These are phyloP conservation scores for Pherbina coryleti DNA, from an alignment of 2,888 invertebrate genomes.

Conservation along the genomic window DNA sequence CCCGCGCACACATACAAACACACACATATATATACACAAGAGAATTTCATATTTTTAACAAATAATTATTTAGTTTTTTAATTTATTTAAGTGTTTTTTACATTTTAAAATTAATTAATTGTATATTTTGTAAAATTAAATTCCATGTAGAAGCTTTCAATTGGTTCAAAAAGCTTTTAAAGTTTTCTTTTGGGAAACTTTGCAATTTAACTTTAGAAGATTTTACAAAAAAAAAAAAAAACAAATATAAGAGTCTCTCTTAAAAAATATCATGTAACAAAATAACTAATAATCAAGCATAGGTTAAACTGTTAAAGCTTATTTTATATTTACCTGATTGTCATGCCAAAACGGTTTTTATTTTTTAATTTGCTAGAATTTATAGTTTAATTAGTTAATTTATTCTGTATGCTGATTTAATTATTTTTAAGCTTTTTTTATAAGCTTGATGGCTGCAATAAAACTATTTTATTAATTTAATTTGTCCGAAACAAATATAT, in stretches of 20 bases:
- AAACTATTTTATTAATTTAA: neutral
- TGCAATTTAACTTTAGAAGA: neutral
- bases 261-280: neutral
- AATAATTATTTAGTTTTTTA: slow-evolving; percentile 12
- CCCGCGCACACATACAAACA: neutral
- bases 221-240: neutral
- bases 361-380: slow-evolving; percentile 10
- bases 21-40: slow-evolving; percentile 4
- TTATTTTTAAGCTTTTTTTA: neutral
- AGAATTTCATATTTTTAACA: slow-evolving; percentile 30
- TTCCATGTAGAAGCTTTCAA: slow-evolving; percentile 13
- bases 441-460: neutral
- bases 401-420: neutral
- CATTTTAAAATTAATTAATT: slow-evolving; percentile 1
- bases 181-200: slow-evolving; percentile 3
- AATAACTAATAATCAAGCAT: neutral
- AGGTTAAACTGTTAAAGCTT: slow-evolving; percentile 8
- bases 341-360: slow-evolving; percentile 21
- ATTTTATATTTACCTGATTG: slow-evolving; percentile 33
- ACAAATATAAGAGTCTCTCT: neutral
- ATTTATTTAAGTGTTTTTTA: slow-evolving; percentile 2
- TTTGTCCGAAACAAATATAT: neutral
- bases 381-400: slow-evolving; percentile 4
- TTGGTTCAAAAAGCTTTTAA: neutral
- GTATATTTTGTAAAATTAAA: slow-evolving; percentile 22